These are phyloP conservation scores for Acanthopagrus latus DNA, from an alignment of 2,797 vertebrate genomes.

Conservation along the genomic window DNA sequence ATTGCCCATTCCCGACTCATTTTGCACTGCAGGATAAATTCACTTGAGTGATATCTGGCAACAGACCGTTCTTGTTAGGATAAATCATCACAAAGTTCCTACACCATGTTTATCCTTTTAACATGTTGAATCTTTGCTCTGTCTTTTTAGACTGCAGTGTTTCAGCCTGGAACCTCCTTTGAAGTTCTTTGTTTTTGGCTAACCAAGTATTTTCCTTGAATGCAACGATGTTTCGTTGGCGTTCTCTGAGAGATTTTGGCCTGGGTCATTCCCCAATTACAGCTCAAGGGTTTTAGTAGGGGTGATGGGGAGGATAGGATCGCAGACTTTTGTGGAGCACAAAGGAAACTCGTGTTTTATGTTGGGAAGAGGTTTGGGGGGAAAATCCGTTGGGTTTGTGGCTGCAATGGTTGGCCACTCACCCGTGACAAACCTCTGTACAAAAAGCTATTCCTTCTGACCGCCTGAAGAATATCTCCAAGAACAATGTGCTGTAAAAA, in stretches of 20 bases:
- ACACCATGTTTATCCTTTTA: background rate
- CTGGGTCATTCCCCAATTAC: conserved; percentile 59
- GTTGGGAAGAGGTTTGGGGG: conserved; percentile 61
- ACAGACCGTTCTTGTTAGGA: background rate
- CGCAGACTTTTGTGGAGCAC: conserved; percentile 62
- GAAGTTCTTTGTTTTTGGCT: background rate
- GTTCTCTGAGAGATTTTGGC: conserved; percentile 25
- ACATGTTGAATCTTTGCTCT: conserved; percentile 8
- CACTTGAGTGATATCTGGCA: background rate
- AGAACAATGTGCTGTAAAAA: conserved; percentile 75
- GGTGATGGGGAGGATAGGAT: conserved; percentile 63
- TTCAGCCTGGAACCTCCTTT: background rate
- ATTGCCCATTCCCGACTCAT: background rate
- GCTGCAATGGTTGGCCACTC: conserved; percentile 66
- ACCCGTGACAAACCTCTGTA: conserved; percentile 74
- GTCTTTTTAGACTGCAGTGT: conserved; percentile 11
- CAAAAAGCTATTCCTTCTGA: conserved; percentile 60
- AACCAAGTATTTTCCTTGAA: conserved; percentile 4
- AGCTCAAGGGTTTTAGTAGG: conserved; percentile 74
- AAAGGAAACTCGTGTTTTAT: conserved; percentile 73
- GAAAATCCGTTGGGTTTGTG: conserved; percentile 39
- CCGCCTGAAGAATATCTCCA: conserved; percentile 52
- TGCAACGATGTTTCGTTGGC: conserved; percentile 19
- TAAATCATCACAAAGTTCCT: background rate
- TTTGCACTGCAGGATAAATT: background rate